Percentiles rank a stretch among this genome's conserved stretches.
Conservation (phyloP, 2,113 vertebrate genomes). For the Natator depressus region DNA sequence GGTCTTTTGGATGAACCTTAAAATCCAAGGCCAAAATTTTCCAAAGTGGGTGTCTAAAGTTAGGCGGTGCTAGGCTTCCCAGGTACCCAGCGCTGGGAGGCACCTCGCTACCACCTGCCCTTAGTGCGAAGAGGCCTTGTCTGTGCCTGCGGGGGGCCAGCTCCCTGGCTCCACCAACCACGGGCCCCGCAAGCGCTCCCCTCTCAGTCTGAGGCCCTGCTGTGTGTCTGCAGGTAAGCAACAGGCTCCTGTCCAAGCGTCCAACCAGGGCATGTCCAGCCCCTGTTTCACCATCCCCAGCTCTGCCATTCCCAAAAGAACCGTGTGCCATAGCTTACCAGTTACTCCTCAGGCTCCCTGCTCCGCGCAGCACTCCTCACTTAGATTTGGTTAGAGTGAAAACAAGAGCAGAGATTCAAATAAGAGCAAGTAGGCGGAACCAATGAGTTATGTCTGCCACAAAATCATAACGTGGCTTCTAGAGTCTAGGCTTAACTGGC, state of each 20-base stretch:
- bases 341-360: background rate
- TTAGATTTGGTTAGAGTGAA: too few species aligned
- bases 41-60: background rate
- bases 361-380: background rate
- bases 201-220: background rate
- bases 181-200: background rate
- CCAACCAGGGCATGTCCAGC: background rate
- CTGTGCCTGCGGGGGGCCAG: background rate
- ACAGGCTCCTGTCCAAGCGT: background rate
- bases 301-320: too few species aligned
- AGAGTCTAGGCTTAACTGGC: background rate
- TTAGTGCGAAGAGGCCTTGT: background rate
- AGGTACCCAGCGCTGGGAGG: background rate
- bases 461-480: background rate
- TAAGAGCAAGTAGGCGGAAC: background rate
- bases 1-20: background rate
- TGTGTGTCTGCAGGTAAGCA: background rate
- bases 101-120: background rate
- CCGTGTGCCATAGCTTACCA: background rate
- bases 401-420: background rate
- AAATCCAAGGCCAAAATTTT: background rate
- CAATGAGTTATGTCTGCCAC: background rate
- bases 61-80: background rate
- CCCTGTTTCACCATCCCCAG: background rate
- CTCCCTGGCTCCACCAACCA: background rate